A percentile compares a stretch with the other conserved stretches of the same genome.
phyloP scores from a whole-genome alignment of 1,140 invertebrate genomes.

The Drosophila lacteicornis region DNA sequence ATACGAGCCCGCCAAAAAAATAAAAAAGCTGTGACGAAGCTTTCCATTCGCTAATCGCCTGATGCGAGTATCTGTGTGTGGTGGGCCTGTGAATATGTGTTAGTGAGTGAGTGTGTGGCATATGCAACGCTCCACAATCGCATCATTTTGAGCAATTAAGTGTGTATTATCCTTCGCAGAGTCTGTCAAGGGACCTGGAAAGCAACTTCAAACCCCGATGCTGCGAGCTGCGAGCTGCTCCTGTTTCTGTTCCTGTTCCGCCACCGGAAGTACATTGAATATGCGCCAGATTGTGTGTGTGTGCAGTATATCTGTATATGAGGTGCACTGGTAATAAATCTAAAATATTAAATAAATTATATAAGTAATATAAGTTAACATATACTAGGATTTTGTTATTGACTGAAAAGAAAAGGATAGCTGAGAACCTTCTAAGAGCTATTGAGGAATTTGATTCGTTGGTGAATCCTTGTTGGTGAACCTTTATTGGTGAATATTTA shows the following conservation, averaged over 20 bases:
- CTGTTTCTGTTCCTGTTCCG: slow-evolving; percentile 56
- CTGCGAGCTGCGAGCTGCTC: slow-evolving; percentile 19
- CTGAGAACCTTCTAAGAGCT: not conserved
- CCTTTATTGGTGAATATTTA: not conserved
- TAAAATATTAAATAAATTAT: not conserved
- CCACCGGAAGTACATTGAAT: slow-evolving; percentile 81
- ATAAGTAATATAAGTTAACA: not conserved
- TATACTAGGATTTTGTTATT: not conserved
- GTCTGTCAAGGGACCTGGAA: slow-evolving; percentile 78
- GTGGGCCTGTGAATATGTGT: slow-evolving; percentile 4
- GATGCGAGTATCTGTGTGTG: slow-evolving; percentile 38
- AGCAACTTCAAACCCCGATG: slow-evolving; percentile 50
- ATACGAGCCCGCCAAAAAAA: slow-evolving; percentile 58
- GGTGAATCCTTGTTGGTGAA: too few species aligned
- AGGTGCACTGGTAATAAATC: slow-evolving; percentile 1
- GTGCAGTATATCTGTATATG: slow-evolving; percentile 36
- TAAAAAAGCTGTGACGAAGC: slow-evolving; percentile 33
- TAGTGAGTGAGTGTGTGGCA: slow-evolving; percentile 32
- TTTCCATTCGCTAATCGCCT: slow-evolving; percentile 47
- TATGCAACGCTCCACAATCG: slow-evolving; percentile 74
- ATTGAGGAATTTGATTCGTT: not conserved
- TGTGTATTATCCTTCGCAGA: slow-evolving; percentile 78
- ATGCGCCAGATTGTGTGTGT: slow-evolving; percentile 27
- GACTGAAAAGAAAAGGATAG: not conserved
- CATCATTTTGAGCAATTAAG: slow-evolving; percentile 83